A percentile compares a stretch with the other conserved stretches of the same genome.
phyloP scores from a whole-genome alignment of 2,888 invertebrate genomes.

The Mythimna impura region DNA sequence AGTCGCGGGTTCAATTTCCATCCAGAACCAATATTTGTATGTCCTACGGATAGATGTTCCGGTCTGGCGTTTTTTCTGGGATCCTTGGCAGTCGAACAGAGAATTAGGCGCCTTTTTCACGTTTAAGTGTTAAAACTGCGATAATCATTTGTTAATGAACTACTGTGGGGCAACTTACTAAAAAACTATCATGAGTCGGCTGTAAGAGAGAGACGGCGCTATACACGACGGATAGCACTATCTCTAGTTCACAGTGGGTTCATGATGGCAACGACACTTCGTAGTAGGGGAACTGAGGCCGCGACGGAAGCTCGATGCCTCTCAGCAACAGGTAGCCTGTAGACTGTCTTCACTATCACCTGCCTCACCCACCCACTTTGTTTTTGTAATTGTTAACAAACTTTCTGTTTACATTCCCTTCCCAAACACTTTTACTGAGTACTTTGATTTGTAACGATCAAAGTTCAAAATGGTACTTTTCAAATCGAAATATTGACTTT shows the following conservation, averaged over 20 bases:
- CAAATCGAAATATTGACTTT: conserved; percentile 19
- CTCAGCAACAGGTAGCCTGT: conserved; percentile 62
- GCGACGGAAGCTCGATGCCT: conserved; percentile 57
- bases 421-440: conserved; percentile 21
- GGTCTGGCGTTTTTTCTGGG: no score
- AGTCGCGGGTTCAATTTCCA: no score
- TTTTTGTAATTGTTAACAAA: conserved; percentile 27
- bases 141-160: no score
- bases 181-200: not conserved
- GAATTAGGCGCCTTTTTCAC: no score
- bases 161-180: no score
- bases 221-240: not conserved
- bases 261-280: not conserved
- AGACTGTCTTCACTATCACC: conserved; percentile 47
- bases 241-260: not conserved
- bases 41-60: no score
- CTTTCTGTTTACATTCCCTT: conserved; percentile 39
- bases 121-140: no score
- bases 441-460: conserved; percentile 10
- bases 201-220: not conserved
- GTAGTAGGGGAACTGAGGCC: conserved; percentile 21
- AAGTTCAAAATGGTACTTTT: conserved; percentile 25
- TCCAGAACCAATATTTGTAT: no score
- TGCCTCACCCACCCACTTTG: conserved; percentile 10
- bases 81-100: no score